Evolutionary conservation across 2,888 invertebrate genomes (phyloP).

Genomic region (Cosmopolites sordidus): DNA sequence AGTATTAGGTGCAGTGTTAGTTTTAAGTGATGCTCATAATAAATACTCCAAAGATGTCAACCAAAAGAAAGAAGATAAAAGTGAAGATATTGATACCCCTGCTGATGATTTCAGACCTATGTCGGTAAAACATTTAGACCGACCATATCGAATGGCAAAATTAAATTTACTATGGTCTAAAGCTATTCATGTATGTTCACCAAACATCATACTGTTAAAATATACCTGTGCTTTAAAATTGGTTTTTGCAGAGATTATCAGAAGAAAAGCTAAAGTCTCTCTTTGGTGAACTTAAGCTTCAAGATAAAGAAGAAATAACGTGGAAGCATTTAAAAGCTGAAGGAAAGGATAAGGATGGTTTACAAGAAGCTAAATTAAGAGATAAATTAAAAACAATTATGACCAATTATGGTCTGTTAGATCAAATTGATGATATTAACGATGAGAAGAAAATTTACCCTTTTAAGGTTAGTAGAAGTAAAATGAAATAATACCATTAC

Average conservation of each 20-base stretch:
- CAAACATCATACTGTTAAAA: background rate
- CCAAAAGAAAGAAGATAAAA: constrained; percentile 43
- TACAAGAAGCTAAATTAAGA: constrained; percentile 75
- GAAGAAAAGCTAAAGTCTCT: constrained; percentile 81
- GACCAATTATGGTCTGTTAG: constrained; percentile 73
- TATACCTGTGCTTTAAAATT: background rate
- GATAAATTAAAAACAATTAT: constrained; percentile 78
- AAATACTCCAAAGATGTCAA: constrained; percentile 63
- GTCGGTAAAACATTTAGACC: constrained; percentile 66
- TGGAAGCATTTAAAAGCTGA: constrained; percentile 78
- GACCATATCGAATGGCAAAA: constrained; percentile 88
- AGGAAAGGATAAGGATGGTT: constrained; percentile 81
- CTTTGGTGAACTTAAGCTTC: constrained; percentile 83
- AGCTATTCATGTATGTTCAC: constrained; percentile 71
- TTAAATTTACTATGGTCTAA: constrained; percentile 86
- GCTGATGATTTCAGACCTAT: constrained; percentile 40
- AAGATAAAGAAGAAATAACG: constrained; percentile 87
- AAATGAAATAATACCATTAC: background rate
- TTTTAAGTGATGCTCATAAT: constrained; percentile 43
- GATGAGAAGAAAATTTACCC: constrained; percentile 56
- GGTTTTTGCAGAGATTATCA: constrained; percentile 63
- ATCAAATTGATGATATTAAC: constrained; percentile 71
- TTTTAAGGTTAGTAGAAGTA: constrained; percentile 44
- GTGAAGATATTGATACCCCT: constrained; percentile 40
- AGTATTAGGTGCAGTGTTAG: background rate